These are phyloP conservation scores for Apodemia duryi DNA, from an alignment of 2,888 invertebrate genomes.

Conservation along the genomic window DNA sequence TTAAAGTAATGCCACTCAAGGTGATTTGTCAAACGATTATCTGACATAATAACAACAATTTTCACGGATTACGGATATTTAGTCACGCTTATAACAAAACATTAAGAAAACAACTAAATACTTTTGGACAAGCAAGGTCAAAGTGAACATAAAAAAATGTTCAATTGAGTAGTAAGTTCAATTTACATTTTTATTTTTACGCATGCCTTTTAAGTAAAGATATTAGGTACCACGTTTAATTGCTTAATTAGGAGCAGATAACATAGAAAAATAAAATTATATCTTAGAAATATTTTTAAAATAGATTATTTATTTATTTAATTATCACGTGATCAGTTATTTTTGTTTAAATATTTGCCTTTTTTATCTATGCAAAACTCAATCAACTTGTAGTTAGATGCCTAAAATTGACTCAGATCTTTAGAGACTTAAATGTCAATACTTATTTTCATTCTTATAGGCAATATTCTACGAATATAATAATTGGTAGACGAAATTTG, in stretches of 20 bases:
- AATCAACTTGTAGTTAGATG: no score
- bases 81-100: conserved; percentile 36
- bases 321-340: no score
- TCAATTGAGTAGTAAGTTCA: conserved; percentile 1
- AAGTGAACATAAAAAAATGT: conserved; percentile 23
- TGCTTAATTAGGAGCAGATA: neutral
- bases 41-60: conserved; percentile 54
- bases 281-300: neutral
- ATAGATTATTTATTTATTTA: neutral
- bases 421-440: no score
- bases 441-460: no score
- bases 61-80: conserved; percentile 62
- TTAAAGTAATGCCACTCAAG: conserved; percentile 40
- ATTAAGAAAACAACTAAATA: conserved; percentile 24
- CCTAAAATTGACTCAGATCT: no score
- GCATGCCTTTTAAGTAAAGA: neutral
- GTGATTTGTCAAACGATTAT: conserved; percentile 50
- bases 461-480: no score
- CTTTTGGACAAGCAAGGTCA: conserved; percentile 51
- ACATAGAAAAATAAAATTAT: neutral
- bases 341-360: no score
- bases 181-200: conserved; percentile 11
- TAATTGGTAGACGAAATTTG: no score
- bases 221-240: neutral
- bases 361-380: no score